These are phyloP conservation scores for Pseudochromis fuscus DNA, from an alignment of 2,797 vertebrate species.

Conservation along the genomic window DNA sequence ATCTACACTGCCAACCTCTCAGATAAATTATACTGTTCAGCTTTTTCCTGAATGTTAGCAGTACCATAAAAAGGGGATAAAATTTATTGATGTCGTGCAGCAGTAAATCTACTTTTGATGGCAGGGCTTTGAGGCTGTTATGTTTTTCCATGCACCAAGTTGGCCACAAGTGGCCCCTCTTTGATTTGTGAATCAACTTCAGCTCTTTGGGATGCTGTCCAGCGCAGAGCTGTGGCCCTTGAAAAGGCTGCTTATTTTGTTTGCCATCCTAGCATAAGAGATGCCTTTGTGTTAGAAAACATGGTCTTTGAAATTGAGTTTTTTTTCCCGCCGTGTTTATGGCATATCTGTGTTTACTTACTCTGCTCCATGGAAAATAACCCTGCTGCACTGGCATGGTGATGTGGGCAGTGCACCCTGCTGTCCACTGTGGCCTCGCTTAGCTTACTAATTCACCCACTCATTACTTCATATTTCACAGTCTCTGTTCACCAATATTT, in stretches of 20 bases:
- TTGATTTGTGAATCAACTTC: slow-evolving; percentile 76
- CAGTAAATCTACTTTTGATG: slow-evolving; percentile 69
- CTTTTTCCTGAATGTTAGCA: slow-evolving; percentile 44
- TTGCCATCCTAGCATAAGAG: slow-evolving; percentile 75
- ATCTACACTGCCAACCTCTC: slow-evolving; percentile 20
- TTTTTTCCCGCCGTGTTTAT: slow-evolving; percentile 62
- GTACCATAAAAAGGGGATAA: slow-evolving; percentile 39
- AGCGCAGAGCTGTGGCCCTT: slow-evolving; percentile 54
- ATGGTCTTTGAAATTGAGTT: slow-evolving; percentile 51
- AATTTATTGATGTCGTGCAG: slow-evolving; percentile 55
- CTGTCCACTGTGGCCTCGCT: slow-evolving; percentile 22
- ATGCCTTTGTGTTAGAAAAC: slow-evolving; percentile 77
- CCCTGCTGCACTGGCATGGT: slow-evolving; percentile 38
- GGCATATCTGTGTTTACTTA: slow-evolving; percentile 75
- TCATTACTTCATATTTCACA: slow-evolving; percentile 30
- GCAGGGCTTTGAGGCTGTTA: slow-evolving; percentile 60
- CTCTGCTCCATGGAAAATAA: slow-evolving; percentile 72
- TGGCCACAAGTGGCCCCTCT: slow-evolving; percentile 68
- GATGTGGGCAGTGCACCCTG: slow-evolving; percentile 26
- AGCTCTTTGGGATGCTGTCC: slow-evolving; percentile 70
- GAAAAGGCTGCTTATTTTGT: slow-evolving; percentile 77
- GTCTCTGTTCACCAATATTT: slow-evolving; percentile 34
- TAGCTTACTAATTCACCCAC: slow-evolving; percentile 40
- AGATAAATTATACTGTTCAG: slow-evolving; percentile 36
- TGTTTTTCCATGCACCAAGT: slow-evolving; percentile 71